A percentile compares a stretch with the other conserved stretches of the same genome.
Evolutionary conservation across 2,888 invertebrate species (phyloP).

Genomic region (Ommatoiulus sabulosus): DNA sequence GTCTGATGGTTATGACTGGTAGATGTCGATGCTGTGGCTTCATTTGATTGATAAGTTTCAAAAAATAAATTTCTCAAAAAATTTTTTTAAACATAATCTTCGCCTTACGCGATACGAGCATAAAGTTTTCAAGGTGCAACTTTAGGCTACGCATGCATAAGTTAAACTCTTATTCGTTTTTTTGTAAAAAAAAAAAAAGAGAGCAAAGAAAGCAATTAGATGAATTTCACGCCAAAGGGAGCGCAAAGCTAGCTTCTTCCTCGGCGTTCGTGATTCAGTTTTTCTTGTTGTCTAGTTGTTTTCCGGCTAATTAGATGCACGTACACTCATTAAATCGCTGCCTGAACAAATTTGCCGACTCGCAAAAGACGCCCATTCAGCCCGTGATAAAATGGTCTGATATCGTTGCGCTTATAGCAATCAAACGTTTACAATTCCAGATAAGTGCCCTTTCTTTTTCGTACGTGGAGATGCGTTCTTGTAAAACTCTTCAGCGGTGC

Average conservation of each 20-base stretch:
- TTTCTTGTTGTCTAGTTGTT: constrained; percentile 15
- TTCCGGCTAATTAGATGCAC: constrained; percentile 34
- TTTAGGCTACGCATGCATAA: background rate
- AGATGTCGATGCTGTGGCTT: too few relatives aligned
- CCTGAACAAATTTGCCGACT: background rate
- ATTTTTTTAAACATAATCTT: too few relatives aligned
- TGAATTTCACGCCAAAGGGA: constrained; percentile 14
- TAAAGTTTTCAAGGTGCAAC: background rate
- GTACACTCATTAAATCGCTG: background rate
- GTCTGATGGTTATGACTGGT: too few relatives aligned
- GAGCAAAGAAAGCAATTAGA: background rate
- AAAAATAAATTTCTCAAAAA: too few relatives aligned
- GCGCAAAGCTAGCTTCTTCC: background rate
- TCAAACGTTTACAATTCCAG: constrained; percentile 22
- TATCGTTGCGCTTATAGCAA: constrained; percentile 20
- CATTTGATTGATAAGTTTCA: too few relatives aligned
- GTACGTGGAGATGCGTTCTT: background rate
- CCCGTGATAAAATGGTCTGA: background rate
- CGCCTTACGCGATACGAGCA: background rate
- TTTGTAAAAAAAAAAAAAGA: too few relatives aligned
- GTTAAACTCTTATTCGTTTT: background rate
- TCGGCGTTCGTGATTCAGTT: background rate
- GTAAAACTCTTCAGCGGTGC: background rate
- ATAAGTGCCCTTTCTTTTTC: background rate
- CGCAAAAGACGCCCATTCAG: constrained; percentile 7